phyloP scores from a whole-genome alignment of 2,888 invertebrate species.

The Eristalis tenax region DNA sequence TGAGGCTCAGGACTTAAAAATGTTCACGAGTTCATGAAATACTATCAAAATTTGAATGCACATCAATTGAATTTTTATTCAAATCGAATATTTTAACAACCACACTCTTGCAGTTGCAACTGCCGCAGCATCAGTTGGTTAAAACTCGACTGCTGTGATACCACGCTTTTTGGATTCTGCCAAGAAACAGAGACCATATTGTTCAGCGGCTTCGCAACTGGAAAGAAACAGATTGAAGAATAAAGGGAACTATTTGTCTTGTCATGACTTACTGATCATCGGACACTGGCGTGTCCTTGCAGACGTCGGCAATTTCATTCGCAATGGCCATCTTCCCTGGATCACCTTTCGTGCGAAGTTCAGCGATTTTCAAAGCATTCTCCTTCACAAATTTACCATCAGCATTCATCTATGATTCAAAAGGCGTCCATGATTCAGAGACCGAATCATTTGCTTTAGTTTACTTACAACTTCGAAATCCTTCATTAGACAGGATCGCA shows the following conservation, averaged over 20 bases:
- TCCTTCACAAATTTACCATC: constrained; percentile 75
- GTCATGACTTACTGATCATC: constrained; percentile 71
- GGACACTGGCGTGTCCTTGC: constrained; percentile 72
- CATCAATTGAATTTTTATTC: neutral
- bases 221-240: neutral
- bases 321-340: constrained; percentile 74
- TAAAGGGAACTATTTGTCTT: neutral
- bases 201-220: constrained; percentile 76
- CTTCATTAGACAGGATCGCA: constrained; percentile 77
- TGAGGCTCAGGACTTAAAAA: too few relatives aligned
- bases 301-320: constrained; percentile 74
- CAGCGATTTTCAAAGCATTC: constrained; percentile 73
- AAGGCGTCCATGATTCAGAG: neutral
- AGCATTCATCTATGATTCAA: constrained; percentile 66
- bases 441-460: neutral
- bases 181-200: constrained; percentile 74
- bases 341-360: constrained; percentile 72
- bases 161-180: constrained; percentile 73
- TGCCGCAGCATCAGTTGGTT: neutral
- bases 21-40: too few relatives aligned
- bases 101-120: neutral
- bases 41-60: neutral
- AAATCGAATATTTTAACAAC: neutral
- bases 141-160: constrained; percentile 56
- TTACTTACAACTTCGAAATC: constrained; percentile 71